Evolutionary conservation across 2,113 vertebrate genomes (phyloP).

Genomic region (Willisornis vidua): DNA sequence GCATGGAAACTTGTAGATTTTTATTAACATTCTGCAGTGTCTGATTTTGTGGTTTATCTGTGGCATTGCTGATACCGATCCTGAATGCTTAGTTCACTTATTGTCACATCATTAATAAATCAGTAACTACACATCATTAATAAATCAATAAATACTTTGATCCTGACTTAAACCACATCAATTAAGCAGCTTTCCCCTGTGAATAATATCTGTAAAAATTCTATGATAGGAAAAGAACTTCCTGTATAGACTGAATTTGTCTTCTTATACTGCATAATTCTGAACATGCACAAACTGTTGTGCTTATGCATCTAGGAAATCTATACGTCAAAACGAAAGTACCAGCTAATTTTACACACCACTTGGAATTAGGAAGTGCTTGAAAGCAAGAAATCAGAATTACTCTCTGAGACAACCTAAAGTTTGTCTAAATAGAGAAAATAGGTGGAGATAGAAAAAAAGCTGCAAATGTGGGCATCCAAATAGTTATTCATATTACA

Average conservation of each 20-base stretch:
- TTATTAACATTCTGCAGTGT: background rate
- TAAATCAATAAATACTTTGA: background rate
- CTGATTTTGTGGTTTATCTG: background rate
- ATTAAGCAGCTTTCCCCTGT: background rate
- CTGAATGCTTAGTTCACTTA: background rate
- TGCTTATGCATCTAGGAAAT: background rate
- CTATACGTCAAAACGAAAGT: background rate
- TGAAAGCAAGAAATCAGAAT: background rate
- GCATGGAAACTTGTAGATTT: background rate
- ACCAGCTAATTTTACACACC: background rate
- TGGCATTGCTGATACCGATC: background rate
- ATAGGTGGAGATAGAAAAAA: background rate
- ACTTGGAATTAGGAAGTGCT: background rate
- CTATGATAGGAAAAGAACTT: background rate
- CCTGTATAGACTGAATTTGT: background rate
- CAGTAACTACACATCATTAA: background rate
- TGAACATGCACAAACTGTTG: background rate
- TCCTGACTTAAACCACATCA: background rate
- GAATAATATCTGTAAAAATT: background rate
- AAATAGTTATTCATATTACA: background rate
- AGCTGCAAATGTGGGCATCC: background rate
- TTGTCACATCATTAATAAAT: background rate
- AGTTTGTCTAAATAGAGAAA: conserved; percentile 8
- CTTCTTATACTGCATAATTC: background rate
- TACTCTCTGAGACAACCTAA: background rate